These are phyloP conservation scores for Nomada ferruginata DNA, from an alignment of 2,888 invertebrate genomes.

Conservation along the genomic window DNA sequence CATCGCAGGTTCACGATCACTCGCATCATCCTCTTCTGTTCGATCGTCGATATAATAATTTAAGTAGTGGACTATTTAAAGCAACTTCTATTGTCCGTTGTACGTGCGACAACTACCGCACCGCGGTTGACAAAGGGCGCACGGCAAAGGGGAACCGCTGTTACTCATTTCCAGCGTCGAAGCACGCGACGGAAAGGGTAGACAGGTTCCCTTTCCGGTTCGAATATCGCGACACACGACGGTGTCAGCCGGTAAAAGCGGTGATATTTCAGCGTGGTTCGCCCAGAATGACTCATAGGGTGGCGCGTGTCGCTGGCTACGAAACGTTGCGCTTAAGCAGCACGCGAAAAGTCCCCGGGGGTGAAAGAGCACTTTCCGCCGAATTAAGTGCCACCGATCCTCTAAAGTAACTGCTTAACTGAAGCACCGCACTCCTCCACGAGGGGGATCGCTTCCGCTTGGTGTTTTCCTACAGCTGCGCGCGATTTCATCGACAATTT, in stretches of 20 bases:
- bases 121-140: neutral
- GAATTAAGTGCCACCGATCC: conserved; percentile 60
- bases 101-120: too few species aligned
- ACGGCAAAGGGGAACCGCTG: neutral
- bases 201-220: conserved; percentile 13
- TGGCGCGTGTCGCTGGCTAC: conserved; percentile 3
- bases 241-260: conserved; percentile 53
- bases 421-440: conserved; percentile 8
- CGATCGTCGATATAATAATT: too few species aligned
- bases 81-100: too few species aligned
- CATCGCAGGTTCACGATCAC: too few species aligned
- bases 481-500: neutral
- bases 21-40: too few species aligned
- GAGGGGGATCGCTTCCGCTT: conserved; percentile 9
- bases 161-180: conserved; percentile 15
- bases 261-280: conserved; percentile 54
- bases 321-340: conserved; percentile 28
- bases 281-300: conserved; percentile 43
- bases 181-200: conserved; percentile 22
- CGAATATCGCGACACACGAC: conserved; percentile 4
- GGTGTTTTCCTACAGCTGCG: conserved; percentile 25
- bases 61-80: too few species aligned
- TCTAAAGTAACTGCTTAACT: conserved; percentile 48
- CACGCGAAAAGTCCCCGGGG: conserved; percentile 40
- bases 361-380: conserved; percentile 51